Percentiles rank a stretch among this genome's conserved stretches.
Evolutionary conservation across 2,113 vertebrate species (phyloP).

Genomic region (Pleuronectes platessa): DNA sequence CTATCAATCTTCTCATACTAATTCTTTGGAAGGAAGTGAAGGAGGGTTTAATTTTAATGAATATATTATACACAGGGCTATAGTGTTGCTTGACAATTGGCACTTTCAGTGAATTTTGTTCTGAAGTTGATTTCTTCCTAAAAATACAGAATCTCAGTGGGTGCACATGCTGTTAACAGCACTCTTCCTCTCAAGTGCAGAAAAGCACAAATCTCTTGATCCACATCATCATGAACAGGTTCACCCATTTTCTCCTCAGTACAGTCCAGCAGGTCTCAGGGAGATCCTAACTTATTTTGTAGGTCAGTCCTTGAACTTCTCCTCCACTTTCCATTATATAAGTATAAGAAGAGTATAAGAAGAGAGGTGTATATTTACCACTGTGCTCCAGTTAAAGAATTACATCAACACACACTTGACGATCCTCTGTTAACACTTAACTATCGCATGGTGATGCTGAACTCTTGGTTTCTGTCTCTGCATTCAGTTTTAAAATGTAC

Average conservation of each 20-base stretch:
- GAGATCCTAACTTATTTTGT: conserved; percentile 69
- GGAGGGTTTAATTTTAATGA: background rate
- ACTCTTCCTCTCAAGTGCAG: background rate
- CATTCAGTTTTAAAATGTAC: conserved; percentile 69
- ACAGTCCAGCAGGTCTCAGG: conserved; percentile 64
- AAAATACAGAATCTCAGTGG: background rate
- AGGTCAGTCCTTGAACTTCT: conserved; percentile 49
- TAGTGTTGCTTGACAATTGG: background rate
- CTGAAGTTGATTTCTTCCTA: too few relatives aligned
- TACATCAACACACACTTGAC: conserved; percentile 32
- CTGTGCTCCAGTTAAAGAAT: conserved; percentile 45
- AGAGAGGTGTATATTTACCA: conserved; percentile 54
- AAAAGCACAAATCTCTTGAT: conserved; percentile 6
- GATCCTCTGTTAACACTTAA: conserved; percentile 57
- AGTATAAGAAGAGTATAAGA: conserved; percentile 11
- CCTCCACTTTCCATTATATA: conserved; percentile 46
- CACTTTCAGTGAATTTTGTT: too few relatives aligned
- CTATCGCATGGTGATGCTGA: conserved; percentile 72
- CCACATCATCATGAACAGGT: conserved; percentile 11
- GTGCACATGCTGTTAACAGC: background rate
- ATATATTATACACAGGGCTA: background rate
- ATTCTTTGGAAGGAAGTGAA: background rate
- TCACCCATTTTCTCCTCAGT: conserved; percentile 48
- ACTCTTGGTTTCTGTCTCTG: conserved; percentile 42
- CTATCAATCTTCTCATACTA: background rate